phyloP scores from a whole-genome alignment of 2,797 vertebrate species.

The Ibycter americanus region DNA sequence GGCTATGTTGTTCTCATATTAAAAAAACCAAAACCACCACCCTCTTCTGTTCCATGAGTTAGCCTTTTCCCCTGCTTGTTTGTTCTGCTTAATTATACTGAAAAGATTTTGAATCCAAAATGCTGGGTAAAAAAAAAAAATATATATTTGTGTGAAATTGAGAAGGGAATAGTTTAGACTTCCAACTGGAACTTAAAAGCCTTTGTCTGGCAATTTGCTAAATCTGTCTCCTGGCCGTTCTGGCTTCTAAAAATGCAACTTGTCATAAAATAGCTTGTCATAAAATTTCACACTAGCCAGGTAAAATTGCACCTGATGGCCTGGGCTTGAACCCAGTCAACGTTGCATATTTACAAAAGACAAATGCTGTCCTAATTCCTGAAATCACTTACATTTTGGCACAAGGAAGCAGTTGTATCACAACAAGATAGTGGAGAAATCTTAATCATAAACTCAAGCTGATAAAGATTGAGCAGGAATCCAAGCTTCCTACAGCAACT shows the following conservation, averaged over 20 bases:
- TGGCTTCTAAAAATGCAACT: background rate
- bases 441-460: background rate
- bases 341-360: background rate
- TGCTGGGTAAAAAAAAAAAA: background rate
- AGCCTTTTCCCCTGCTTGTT: background rate
- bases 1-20: background rate
- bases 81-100: background rate
- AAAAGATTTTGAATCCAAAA: background rate
- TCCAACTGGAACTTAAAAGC: background rate
- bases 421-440: background rate
- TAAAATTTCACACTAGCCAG: background rate
- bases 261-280: background rate
- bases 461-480: background rate
- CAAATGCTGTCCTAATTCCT: background rate
- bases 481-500: background rate
- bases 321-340: background rate
- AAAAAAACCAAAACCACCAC: background rate
- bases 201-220: background rate
- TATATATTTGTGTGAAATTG: background rate
- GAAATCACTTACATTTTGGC: background rate
- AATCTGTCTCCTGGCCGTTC: background rate
- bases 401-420: background rate
- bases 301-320: background rate
- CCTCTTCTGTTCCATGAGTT: background rate
- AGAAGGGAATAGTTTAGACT: background rate